These are phyloP conservation scores for Oncorhynchus keta DNA, from an alignment of 2,113 vertebrate genomes.

Conservation along the genomic window DNA sequence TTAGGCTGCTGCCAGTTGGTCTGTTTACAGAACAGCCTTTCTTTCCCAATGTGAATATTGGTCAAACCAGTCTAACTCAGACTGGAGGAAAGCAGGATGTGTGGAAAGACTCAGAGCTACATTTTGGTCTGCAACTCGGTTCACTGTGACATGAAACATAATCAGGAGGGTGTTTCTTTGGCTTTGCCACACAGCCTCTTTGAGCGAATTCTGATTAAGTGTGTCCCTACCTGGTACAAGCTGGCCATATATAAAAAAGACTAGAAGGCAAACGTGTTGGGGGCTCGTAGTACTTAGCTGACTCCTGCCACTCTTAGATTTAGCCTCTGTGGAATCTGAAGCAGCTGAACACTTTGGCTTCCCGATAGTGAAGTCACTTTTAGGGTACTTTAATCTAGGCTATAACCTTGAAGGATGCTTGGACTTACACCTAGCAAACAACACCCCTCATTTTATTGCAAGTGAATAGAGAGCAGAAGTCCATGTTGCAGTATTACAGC, in stretches of 20 bases:
- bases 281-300: neutral
- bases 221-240: neutral
- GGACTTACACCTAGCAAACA: neutral
- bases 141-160: neutral
- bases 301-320: neutral
- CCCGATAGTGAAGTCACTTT: too few relatives aligned
- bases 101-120: neutral
- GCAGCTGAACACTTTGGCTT: neutral
- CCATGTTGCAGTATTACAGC: neutral
- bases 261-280: neutral
- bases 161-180: neutral
- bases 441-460: neutral
- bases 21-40: too few relatives aligned
- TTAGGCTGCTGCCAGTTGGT: conserved; percentile 7
- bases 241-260: neutral
- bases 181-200: neutral
- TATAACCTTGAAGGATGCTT: neutral
- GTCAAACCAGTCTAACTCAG: conserved; percentile 16
- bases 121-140: neutral
- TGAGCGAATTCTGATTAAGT: neutral
- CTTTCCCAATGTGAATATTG: conserved; percentile 19
- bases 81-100: neutral
- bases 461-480: neutral
- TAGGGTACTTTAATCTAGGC: neutral
- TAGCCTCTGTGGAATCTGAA: neutral